Evolutionary conservation across 2,113 vertebrate genomes (phyloP), one percentile per base, ranked within the genome.

Genomic region (Oryzias woworae): DNA sequence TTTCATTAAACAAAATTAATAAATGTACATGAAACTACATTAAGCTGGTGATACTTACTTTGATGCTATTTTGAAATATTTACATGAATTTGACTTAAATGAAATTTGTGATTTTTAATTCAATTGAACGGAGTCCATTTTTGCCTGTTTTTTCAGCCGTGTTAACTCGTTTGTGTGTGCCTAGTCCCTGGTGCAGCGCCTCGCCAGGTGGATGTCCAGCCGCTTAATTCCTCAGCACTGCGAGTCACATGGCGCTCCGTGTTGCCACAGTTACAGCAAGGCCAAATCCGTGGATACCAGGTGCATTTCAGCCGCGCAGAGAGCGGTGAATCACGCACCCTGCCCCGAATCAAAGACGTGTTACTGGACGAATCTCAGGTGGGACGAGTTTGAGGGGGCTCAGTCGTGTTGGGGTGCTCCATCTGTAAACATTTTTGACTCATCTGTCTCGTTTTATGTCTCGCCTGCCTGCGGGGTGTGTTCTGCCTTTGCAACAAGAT

Each of bases 361-460:
- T 92, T 98, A 89, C 87, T 99, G 91, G 94, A 96, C 0, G 95
- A 98, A 0, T 92, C 93, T 66, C 96, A 97, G 96, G 96, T 99
- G 70, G 89, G 78, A 31, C 71, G 58, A 54, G 61, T 68, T 58
- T 51, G 69, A 51, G 50, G 31, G 18, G 7, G 46, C 28, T 69
- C 23, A 22, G 68, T 75, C 68, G 58, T 80, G 73, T 45, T 49
- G 10, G 8, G 12, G 36, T 10, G 36, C 36, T 36, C 36, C 36
- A 47, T 52, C 26, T 55, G 71, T 72, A 52, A 80, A 71, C 61
- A 54, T 76, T 55, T 80, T 79, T 80, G 69, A 80, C 79, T 77
- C 70, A 68, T 64, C 58, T 18, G 65, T 73, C 26, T 77, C 65
- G 80, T 70, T 56, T 88, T 84, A 66, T 53, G 55, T 83, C 85